These are phyloP conservation scores for Pristionchus arcanus DNA, from an alignment of 2,888 invertebrate species.

Conservation along the genomic window DNA sequence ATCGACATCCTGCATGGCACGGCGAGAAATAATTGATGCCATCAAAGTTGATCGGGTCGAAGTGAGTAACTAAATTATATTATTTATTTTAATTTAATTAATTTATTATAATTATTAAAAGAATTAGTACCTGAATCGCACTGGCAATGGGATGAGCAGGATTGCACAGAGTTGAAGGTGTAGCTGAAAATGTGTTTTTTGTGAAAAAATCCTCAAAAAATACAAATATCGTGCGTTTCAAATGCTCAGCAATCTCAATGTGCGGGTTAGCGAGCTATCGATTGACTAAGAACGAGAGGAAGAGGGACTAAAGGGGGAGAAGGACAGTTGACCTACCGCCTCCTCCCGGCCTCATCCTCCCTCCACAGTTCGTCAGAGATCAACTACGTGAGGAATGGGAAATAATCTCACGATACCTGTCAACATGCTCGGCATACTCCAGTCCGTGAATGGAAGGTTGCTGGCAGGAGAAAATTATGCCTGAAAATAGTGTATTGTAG, in stretches of 20 bases:
- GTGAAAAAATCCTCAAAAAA: too few species aligned
- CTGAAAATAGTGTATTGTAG: neutral
- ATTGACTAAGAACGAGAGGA: too few species aligned
- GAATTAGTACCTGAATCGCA: conserved; percentile 23
- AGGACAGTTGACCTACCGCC: too few species aligned
- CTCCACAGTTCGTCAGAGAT: too few species aligned
- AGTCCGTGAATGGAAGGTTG: conserved; percentile 45
- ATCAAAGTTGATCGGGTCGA: conserved; percentile 84
- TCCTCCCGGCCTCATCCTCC: too few species aligned
- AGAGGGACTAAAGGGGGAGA: too few species aligned
- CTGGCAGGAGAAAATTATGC: conserved; percentile 46
- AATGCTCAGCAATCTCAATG: too few species aligned
- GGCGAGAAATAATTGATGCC: conserved; percentile 86
- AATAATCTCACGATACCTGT: conserved; percentile 4
- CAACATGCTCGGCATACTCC: conserved; percentile 25
- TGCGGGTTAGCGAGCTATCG: too few species aligned
- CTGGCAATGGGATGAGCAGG: conserved; percentile 44
- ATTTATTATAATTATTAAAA: neutral
- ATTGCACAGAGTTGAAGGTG: neutral
- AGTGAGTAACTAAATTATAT: conserved; percentile 76
- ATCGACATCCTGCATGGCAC: conserved; percentile 86
- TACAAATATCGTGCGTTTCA: too few species aligned
- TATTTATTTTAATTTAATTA: too few species aligned
- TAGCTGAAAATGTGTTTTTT: conserved; percentile 28
- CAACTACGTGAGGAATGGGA: too few species aligned